Base-by-base conservation (phyloP, 2,797 vertebrate species). In the Tauraco hartlaubi region DNA sequence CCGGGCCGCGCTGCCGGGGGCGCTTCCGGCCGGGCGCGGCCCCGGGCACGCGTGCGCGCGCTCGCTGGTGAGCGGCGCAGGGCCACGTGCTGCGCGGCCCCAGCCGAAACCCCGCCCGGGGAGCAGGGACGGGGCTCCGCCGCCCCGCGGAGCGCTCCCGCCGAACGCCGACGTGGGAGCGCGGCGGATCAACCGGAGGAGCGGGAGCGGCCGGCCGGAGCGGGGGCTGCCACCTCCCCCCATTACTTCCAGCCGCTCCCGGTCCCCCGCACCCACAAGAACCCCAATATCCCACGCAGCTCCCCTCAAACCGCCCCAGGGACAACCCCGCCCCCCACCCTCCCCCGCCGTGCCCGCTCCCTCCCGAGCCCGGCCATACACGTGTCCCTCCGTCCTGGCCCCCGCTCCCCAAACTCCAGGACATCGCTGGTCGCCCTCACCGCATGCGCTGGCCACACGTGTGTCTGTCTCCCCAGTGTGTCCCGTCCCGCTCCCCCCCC, bases 1-100 rank as follows among this genome's bases (percentile, higher is more conserved):
- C 59, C 0, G 58, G 22, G 54, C 56, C 11, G 46, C 10, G 19
- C 11, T 4, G 67, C 4, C 2, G 5, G 20, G 2, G 18, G 2
- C 5, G 31, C 33, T 2, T 1, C 0, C 51, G 18, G 46, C n/a
- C 5, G 20, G 37, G 25, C 31, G 49, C 58, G 11, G 91, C 61
- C 6, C 17, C 29, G 26, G 26, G 7, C 71, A 64, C 46, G 54
- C 16, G 55, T 37, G 68, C 5, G 35, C 66, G 19, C 25, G 12
- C 39, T n/a, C 1, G 46, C 39, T 15, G 7, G 33, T 0, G 59
- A 23, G 52, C 54, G 1, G 68, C n/a, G 39, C 49, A 3, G 41
- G 39, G 46, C 67, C 71, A 9, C 76, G 79, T 43, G 85, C 2
- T 6, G 8, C 8, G 8, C 6, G 19, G 56, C 29, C 20, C 44